Evolutionary conservation across 2,113 vertebrate species (phyloP), one percentile per base, ranked within the genome.

Genomic region (Craseonycteris thonglongyai): DNA sequence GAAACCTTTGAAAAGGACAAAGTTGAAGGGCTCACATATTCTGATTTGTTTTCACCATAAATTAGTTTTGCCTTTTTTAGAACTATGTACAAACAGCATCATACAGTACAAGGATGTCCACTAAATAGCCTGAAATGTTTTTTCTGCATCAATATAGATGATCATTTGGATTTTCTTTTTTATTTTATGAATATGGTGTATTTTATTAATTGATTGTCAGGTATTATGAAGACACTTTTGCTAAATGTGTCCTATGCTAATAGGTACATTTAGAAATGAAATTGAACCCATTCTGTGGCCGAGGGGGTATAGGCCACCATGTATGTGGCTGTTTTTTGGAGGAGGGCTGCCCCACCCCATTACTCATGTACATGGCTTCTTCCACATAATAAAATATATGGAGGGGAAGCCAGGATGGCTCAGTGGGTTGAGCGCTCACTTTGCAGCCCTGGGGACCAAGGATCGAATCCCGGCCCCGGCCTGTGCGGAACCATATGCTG

Each of bases 291-390:
- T 26, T 6, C 0, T 38, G 28, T 49, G 58, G 45, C 26, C 38
- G 24, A 18, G 13, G 13, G 10, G 54, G 21, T 45, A 45, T 14
- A 68, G 61, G 47, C 22, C 42, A 33, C 33, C 28, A 10, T 15
- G 66, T 4, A 10, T 15, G 66, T 4, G 54, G n/a, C 61, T 91
- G 33, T 6, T 69, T 51, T 95, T 40, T 91, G 90, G 95, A 97
- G 92, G 96, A 78, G 76, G 84, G 93, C 91, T 38, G 59, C 28
- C 3, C 74, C 24, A 65, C 91, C 96, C 95, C 3, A 51, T 3
- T 61, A 63, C 40, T 47, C 18, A 3, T 51, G 3, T 18, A 4
- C 54, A 22, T 30, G 42, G 38, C 61, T 87, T 54, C 33, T 63
- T 76, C 49, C 30, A 42, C 22, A 22, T 2, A 2, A 63, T 11